Conservation (phyloP, 2,888 invertebrate species). For the Busseola fusca region DNA sequence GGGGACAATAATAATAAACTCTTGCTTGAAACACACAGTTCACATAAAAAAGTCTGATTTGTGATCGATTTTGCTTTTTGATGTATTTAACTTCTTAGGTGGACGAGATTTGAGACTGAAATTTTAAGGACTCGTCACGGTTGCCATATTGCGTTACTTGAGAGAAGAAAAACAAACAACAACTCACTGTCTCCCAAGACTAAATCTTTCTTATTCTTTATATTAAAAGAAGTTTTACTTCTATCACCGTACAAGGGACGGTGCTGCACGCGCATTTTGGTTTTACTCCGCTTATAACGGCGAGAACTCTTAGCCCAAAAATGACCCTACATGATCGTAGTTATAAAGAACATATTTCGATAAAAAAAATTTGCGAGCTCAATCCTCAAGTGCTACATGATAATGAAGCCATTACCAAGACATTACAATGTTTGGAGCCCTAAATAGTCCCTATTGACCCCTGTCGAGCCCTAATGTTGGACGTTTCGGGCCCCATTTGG, state of each 20-base stretch:
- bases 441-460: constrained; percentile 62
- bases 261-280: neutral
- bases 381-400: constrained; percentile 44
- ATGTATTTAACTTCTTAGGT: neutral
- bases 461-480: constrained; percentile 53
- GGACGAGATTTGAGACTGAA: neutral
- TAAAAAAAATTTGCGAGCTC: constrained; percentile 28
- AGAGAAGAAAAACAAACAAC: neutral
- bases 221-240: neutral
- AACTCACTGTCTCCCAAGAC: neutral
- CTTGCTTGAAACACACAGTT: neutral
- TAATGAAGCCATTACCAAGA: constrained; percentile 57
- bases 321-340: neutral
- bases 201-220: neutral
- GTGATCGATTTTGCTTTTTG: neutral
- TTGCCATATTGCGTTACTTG: neutral
- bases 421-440: constrained; percentile 51
- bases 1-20: neutral
- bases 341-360: constrained; percentile 22
- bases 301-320: neutral
- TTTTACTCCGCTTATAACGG: neutral
- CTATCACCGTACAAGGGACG: too few relatives aligned
- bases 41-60: neutral
- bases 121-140: neutral
- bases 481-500: constrained; percentile 57